Base-by-base conservation (phyloP, 2,113 vertebrate genomes). In the Phalacrocorax carbo region DNA sequence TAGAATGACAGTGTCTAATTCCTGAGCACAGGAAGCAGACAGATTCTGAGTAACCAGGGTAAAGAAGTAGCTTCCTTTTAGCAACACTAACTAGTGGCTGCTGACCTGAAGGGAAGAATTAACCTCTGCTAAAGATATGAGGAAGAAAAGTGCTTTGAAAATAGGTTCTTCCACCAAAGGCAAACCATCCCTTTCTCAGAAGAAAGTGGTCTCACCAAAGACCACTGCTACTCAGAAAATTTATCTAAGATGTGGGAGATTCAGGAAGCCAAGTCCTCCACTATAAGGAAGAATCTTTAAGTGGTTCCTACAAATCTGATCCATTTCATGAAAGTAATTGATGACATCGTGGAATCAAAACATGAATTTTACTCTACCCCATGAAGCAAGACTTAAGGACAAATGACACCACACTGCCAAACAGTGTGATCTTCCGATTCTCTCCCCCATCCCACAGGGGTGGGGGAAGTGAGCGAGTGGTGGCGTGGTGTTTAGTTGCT, bases 71-170 rank as follows among this genome's bases (percentile, higher is more conserved):
- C 7, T 68, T 72, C 13, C n/a, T 30, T 69, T 51, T 60, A 30
- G 23, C 22, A 57, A 42, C 19, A 25, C 17, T 57, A 44, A 27
- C 15, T 34, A 29, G 32, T 20, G 7, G 3, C 27, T 58, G 18
- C 78, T 46, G 64, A 71, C 23, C 29, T 52, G n/a, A 52, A 40
- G 11, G 19, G 13, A 60, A 46, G 13, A 71, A 22, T 52, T 52
- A 2, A 25, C 20, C 20, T 70, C 49, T 13, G 30, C 44, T 34
- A 29, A 22, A 5, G 11, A 46, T 30, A 51, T 0, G 0, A 8
- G 30, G 17, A 30, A 66, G 58, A 34, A 70, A 66, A 72, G 10
- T 26, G 4, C 11, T 52, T 58, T 65, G 70, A 46, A 68, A 36
- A 14, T 32, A 72, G 9, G 5, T 32, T 23, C 19, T 48, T 71